Percentiles rank a stretch among this genome's conserved stretches.
Evolutionary conservation across 1,140 invertebrate species (phyloP).

Genomic region (Luehdorfia chinensis): DNA sequence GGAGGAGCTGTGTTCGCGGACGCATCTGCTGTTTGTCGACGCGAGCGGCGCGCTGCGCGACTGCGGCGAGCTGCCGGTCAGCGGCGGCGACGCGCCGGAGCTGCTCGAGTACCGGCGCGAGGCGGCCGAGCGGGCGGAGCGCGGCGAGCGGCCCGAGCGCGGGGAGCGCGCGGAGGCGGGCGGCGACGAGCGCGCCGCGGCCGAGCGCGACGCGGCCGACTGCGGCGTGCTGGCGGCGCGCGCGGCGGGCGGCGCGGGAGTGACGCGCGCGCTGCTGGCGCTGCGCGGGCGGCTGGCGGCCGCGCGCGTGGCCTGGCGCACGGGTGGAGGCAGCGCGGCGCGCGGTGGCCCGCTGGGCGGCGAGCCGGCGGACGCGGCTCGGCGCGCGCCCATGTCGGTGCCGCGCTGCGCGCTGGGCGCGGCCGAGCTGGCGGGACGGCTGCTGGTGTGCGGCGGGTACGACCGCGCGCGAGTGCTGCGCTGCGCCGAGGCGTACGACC

Average conservation of each 20-base stretch:
- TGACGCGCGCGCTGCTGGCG: conserved; percentile 27
- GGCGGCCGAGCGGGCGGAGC: conserved; percentile 76
- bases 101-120: conserved; percentile 90
- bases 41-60: conserved; percentile 87
- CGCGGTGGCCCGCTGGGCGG: conserved; percentile 18
- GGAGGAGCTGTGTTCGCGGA: conserved; percentile 74
- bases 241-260: conserved; percentile 21
- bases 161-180: conserved; percentile 80
- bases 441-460: conserved; percentile 84
- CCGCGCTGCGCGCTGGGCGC: conserved; percentile 43
- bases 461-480: conserved; percentile 90
- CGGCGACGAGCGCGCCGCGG: conserved; percentile 2
- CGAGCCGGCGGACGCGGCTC: conserved; percentile 20
- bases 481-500: conserved; percentile 85
- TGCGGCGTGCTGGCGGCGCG: conserved; percentile 20
- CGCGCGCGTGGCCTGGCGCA: conserved; percentile 20
- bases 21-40: conserved; percentile 88
- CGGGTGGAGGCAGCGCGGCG: conserved; percentile 20
- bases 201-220: neutral
- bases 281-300: conserved; percentile 13
- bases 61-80: conserved; percentile 84
- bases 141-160: conserved; percentile 82
- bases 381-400: conserved; percentile 28
- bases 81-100: conserved; percentile 82
- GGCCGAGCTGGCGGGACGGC: conserved; percentile 76